Base-by-base conservation (phyloP, 2,797 vertebrate genomes). In the Galaxias olidus region DNA sequence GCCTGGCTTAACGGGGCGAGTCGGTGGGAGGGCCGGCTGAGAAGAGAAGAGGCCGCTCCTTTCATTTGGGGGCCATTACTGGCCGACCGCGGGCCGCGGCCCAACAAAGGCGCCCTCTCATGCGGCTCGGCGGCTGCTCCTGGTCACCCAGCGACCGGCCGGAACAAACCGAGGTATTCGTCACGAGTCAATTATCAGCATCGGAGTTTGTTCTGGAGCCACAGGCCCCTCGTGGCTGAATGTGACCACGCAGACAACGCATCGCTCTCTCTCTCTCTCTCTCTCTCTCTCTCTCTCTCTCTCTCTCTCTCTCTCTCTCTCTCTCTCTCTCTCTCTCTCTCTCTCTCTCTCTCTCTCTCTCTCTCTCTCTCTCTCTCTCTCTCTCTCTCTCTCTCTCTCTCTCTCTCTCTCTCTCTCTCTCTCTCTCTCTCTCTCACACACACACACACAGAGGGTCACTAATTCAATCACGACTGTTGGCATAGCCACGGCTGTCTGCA, bases 121-220 rank as follows among this genome's bases (percentile, higher is more conserved):
- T 72, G 76, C 69, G 70, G 72, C 81, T 75, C 73, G 71, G 72
- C 45, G 67, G 65, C 77, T 56, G 74, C 73, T 72, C 79, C 51
- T 70, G 44, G 84, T 89, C 84, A 76, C 90, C 85, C 69, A 72
- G 90, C 81, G 83, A 92, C 88, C 17, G 67, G 59, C 65, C 57
- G 1, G 76, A 68, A 92, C 91, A 91, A 90, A 89, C 80, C 63
- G 77, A 88, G 83, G 87, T 78, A 92, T 91, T 88, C 73, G 74
- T 75, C 79, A 81, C 84, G 79, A 91, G 90, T 90, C 88, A 91
- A 90, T 91, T 89, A 88, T 87, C 82, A 59, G 75, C 82, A 56
- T 75, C 65, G 10, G 72, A 73, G 80, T 88, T 85, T 82, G 70
- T 78, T 84, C 74, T 73, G 82, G 57, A 72, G 76, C 77, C 78